Evolutionary conservation across 2,113 vertebrate species (phyloP), one percentile per base, ranked within the genome.

Genomic region (Pomatostomus ruficeps): DNA sequence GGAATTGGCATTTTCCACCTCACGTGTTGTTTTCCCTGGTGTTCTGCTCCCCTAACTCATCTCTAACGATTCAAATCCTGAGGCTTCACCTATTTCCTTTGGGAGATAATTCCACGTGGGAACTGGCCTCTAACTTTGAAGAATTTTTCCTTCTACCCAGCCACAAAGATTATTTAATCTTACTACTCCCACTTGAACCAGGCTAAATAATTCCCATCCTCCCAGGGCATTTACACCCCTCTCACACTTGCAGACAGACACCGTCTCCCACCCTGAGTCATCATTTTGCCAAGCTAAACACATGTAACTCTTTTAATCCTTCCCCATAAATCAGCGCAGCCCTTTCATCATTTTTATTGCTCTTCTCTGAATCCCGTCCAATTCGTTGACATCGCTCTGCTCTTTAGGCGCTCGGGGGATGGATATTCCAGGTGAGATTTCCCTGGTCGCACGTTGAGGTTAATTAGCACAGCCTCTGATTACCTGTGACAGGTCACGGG

Each of bases 251-350:
- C 94, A 75, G 89, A 51, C 89, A 87, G 95, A 94, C 89, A 68
- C 75, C 8, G 0, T 42, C 52, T 77, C 80, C 87, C 91, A 97
- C 95, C 46, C 95, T 96, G 66, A 71, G 96, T 73, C 95, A 91
- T 93, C 93, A 48, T 49, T 58, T 92, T 92, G 97, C 97, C 97
- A 97, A 98, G 73, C 89, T 90, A 96, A 97, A 96, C 96, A 96
- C 17, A 72, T 86, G 89, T 94, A 96, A 90, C 93, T 85, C 96
- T 96, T 94, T 96, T 94, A 95, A 83, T 92, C 72, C 95, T 97
- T 96, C 94, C 95, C 87, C 78, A 87, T 96, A 97, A 97, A 96
- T 96, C 97, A 97, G 65, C 58, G 78, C 88, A 75, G 94, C 35
- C 72, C 95, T 98, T 97, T 91, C 82, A 97, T 95, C 94, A 7